Evolutionary conservation across 2,113 vertebrate genomes (phyloP).

Genomic region (Mellivora capensis): DNA sequence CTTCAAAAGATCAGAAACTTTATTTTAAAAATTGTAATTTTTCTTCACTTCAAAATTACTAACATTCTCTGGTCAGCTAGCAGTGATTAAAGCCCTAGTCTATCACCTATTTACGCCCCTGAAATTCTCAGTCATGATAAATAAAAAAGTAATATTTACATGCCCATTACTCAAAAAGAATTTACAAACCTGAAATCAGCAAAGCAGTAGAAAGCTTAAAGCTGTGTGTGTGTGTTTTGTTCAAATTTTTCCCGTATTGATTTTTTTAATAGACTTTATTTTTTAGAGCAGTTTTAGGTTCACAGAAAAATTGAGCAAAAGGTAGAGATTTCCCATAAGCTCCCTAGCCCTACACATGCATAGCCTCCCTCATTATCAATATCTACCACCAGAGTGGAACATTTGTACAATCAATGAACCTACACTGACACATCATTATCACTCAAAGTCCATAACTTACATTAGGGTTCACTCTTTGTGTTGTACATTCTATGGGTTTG

Average conservation of each 20-base stretch:
- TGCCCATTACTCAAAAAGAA: constrained; percentile 76
- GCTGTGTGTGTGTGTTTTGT: background rate
- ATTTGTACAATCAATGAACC: background rate
- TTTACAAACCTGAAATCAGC: constrained; percentile 75
- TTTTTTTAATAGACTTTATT: background rate
- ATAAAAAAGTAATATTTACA: constrained; percentile 82
- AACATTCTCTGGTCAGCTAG: constrained; percentile 51
- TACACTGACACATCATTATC: background rate
- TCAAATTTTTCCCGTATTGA: background rate
- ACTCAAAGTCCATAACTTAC: background rate
- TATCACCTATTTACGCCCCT: constrained; percentile 68
- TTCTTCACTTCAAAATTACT: constrained; percentile 49
- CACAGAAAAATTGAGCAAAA: constrained; percentile 2
- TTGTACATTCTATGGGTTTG: background rate
- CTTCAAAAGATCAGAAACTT: constrained; percentile 38
- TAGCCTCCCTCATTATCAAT: background rate
- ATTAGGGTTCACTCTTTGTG: background rate
- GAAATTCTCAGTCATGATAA: constrained; percentile 76
- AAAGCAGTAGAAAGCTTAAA: constrained; percentile 67
- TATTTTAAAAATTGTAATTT: constrained; percentile 55
- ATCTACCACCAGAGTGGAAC: background rate
- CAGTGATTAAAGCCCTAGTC: constrained; percentile 59
- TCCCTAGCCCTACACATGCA: background rate
- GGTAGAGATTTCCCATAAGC: background rate
- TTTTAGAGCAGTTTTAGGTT: background rate